Conservation (phyloP, 2,888 invertebrate species). For the Cabera pusaria region DNA sequence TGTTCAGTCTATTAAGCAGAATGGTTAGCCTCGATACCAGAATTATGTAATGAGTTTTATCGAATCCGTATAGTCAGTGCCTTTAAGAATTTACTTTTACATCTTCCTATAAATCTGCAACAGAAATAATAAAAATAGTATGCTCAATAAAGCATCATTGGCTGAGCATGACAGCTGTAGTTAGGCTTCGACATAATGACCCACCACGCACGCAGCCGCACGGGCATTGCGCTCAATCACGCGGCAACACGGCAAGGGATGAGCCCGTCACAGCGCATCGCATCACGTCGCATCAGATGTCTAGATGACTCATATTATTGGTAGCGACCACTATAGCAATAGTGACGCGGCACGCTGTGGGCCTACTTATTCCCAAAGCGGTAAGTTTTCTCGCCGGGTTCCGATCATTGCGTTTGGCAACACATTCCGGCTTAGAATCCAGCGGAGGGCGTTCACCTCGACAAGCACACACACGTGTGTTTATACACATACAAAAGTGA, state of each 20-base stretch:
- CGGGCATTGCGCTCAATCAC: conserved; percentile 2
- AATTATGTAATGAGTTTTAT: no score
- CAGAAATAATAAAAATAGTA: no score
- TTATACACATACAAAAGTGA: no score
- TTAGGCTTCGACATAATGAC: no score
- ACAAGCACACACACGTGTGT: conserved; percentile 41
- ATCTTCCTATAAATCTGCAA: no score
- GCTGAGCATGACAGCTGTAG: no score
- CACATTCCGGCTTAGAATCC: conserved; percentile 65
- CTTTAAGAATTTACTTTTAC: no score
- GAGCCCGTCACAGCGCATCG: conserved; percentile 7
- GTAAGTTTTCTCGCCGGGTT: conserved; percentile 61
- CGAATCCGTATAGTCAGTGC: no score
- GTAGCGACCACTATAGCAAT: conserved; percentile 2
- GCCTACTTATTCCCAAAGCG: conserved; percentile 57
- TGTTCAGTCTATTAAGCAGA: no score
- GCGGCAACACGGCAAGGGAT: conserved; percentile 12
- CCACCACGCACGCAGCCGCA: no score
- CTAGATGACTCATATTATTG: conserved; percentile 10
- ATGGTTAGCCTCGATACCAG: no score
- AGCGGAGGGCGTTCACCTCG: conserved; percentile 67
- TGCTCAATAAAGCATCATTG: no score
- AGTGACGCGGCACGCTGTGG: conserved; percentile 23
- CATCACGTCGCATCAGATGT: conserved; percentile 6
- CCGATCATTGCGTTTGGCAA: conserved; percentile 78